A percentile compares a stretch with the other conserved stretches of the same genome.
Evolutionary conservation across 2,797 vertebrate genomes (phyloP).

Genomic region (Capromys pilorides): DNA sequence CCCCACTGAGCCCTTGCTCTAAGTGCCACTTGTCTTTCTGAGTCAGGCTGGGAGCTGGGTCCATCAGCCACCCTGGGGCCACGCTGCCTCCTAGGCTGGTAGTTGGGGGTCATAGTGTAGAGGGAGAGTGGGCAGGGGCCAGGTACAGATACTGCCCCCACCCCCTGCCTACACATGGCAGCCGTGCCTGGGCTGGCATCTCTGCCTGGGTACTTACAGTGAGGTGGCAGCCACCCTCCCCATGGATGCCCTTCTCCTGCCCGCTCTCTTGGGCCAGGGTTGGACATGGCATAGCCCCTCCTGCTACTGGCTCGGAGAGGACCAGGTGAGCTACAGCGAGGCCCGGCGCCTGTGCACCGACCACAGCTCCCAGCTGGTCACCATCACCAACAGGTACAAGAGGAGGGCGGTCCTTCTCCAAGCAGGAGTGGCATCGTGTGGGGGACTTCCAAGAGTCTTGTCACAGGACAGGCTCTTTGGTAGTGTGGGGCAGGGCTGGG

Average conservation of each 20-base stretch:
- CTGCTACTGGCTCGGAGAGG: conserved; percentile 96
- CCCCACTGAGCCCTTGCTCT: not conserved
- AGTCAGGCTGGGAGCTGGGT: not conserved
- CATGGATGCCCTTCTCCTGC: not conserved
- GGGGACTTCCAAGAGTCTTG: not conserved
- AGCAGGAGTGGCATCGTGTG: not conserved
- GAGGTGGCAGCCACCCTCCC: not conserved
- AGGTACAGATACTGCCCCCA: not conserved
- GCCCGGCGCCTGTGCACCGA: conserved; percentile 91
- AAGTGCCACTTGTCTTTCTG: not conserved
- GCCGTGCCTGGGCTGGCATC: not conserved
- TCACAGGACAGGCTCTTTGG: not conserved
- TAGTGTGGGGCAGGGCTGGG: not conserved
- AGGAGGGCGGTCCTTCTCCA: no score
- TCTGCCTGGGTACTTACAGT: not conserved
- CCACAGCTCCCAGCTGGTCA: conserved; percentile 89
- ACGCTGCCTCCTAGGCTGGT: not conserved
- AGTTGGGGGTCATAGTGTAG: not conserved
- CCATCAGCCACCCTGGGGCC: not conserved
- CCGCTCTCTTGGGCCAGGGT: conserved; percentile 85
- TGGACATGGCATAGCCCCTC: conserved; percentile 98
- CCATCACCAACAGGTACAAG: conserved; percentile 93
- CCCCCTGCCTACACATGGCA: not conserved
- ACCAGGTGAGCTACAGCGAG: conserved; percentile 88
- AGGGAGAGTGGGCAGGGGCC: not conserved